Conservation (phyloP, 2,888 invertebrate species). For the Polymixis flavicincta region DNA sequence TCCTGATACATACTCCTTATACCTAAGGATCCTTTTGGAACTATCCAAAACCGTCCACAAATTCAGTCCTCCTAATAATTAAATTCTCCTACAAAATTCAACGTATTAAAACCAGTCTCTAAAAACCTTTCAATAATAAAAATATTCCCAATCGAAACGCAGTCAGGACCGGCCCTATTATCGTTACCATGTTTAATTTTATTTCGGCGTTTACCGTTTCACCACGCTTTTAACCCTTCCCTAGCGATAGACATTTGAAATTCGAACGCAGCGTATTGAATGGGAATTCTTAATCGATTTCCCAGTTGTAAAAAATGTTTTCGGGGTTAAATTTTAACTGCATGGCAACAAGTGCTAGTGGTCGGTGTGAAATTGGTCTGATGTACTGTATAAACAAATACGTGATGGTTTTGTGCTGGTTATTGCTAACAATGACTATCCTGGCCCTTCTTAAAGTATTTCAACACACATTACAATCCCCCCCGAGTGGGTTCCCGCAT, state of each 20-base stretch:
- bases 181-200: conserved; percentile 69
- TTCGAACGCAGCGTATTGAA: conserved; percentile 46
- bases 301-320: conserved; percentile 27
- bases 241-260: conserved; percentile 41
- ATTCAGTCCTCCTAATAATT: conserved; percentile 9
- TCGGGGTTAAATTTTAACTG: background rate
- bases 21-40: background rate
- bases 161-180: conserved; percentile 65
- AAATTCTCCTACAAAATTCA: conserved; percentile 30
- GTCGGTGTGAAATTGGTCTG: background rate
- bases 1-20: too few relatives aligned
- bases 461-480: background rate
- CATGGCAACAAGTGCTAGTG: background rate
- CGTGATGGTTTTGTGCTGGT: background rate
- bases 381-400: background rate
- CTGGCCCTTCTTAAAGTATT: background rate
- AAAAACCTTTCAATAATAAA: conserved; percentile 52
- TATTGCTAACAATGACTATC: background rate
- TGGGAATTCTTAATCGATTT: conserved; percentile 53
- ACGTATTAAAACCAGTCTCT: conserved; percentile 50
- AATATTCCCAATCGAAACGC: conserved; percentile 60
- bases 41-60: conserved; percentile 13
- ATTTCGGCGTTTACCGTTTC: conserved; percentile 67
- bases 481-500: too few relatives aligned
- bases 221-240: conserved; percentile 49